Percentiles rank a stretch among this genome's conserved stretches.
phyloP scores from a whole-genome alignment of 2,113 vertebrate species.

The Leuciscus idus region DNA sequence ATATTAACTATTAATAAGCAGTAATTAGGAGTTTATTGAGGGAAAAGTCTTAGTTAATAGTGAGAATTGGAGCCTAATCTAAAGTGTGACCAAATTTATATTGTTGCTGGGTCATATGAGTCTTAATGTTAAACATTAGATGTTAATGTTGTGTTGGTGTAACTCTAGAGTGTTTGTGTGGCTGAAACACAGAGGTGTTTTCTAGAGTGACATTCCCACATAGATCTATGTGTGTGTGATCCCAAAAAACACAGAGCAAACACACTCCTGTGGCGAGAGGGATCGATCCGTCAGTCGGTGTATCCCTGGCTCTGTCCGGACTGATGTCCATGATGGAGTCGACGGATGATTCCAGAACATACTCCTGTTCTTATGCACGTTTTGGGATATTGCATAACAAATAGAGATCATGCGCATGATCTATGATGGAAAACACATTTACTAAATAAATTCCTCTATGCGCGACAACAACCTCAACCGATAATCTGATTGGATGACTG shows the following conservation, averaged over 20 bases:
- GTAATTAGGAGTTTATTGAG: too few relatives aligned
- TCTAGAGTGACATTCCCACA: background rate
- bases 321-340: background rate
- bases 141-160: background rate
- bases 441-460: too few relatives aligned
- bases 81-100: background rate
- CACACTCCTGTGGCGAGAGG: conserved; percentile 26
- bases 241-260: conserved; percentile 12
- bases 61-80: too few relatives aligned
- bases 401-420: too few relatives aligned
- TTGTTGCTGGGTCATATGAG: background rate
- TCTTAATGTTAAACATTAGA: background rate
- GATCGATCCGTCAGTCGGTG: conserved; percentile 46
- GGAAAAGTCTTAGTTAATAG: too few relatives aligned
- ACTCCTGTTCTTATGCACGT: too few relatives aligned
- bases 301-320: conserved; percentile 35
- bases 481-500: too few relatives aligned
- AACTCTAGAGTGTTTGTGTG: background rate
- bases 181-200: background rate
- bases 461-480: too few relatives aligned
- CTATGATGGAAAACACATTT: too few relatives aligned
- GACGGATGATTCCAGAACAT: background rate
- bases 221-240: conserved; percentile 3
- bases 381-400: too few relatives aligned
- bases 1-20: too few relatives aligned